These are phyloP conservation scores for Macaca nemestrina DNA, from an alignment of 2,113 vertebrate genomes.

Conservation along the genomic window DNA sequence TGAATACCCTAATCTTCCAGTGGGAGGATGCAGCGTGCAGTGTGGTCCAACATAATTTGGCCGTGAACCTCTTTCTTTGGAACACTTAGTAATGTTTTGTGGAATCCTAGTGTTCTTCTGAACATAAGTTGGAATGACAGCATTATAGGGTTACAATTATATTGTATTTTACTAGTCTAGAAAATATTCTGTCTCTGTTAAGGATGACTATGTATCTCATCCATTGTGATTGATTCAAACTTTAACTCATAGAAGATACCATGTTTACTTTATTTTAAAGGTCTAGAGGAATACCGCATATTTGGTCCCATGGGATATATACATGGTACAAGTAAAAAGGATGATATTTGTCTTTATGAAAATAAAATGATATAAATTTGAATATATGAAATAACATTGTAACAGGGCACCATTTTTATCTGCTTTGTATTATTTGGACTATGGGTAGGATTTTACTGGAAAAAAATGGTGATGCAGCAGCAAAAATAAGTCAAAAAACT, in stretches of 20 bases:
- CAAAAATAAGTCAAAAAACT: neutral
- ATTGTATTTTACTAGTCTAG: neutral
- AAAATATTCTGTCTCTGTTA: neutral
- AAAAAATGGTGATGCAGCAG: neutral
- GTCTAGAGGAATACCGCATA: neutral
- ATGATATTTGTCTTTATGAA: neutral
- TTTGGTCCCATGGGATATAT: neutral
- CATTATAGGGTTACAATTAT: neutral
- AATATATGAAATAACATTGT: neutral
- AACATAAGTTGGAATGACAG: neutral
- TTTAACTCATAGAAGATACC: neutral
- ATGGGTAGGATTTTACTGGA: neutral
- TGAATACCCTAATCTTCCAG: rapidly evolving
- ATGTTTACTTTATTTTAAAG: neutral
- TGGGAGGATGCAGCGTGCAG: rapidly evolving
- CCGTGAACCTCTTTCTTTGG: neutral
- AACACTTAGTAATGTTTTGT: neutral
- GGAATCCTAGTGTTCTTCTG: neutral
- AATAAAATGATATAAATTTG: neutral
- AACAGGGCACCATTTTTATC: neutral
- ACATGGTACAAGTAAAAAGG: neutral
- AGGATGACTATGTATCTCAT: neutral
- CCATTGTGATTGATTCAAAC: neutral
- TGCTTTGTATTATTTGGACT: neutral
- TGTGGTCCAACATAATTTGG: neutral